Conservation (phyloP, 2,888 invertebrate species). For the Pollenia angustigena region DNA sequence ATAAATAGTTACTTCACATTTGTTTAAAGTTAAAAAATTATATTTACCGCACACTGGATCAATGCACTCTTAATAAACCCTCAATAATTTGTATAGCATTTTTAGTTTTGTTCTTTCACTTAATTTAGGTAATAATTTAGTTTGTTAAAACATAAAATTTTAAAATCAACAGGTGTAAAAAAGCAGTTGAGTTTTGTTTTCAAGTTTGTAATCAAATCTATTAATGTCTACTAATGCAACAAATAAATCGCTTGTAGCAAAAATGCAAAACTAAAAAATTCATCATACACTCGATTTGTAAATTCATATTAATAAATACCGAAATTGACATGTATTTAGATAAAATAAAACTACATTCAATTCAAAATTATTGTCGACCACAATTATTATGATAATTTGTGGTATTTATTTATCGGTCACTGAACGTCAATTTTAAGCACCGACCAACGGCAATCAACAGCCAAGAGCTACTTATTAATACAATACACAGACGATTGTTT, state of each 20-base stretch:
- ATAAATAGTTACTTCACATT: background rate
- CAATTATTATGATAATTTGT: constrained; percentile 70
- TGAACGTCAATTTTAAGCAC: constrained; percentile 55
- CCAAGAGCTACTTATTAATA: background rate
- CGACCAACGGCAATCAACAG: constrained; percentile 15
- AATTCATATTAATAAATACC: constrained; percentile 3
- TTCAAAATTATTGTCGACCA: constrained; percentile 57
- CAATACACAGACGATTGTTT: background rate
- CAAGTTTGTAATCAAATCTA: constrained; percentile 59
- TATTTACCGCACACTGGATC: constrained; percentile 7
- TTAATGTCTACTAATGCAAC: no score
- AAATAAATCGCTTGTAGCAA: no score
- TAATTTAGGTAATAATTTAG: background rate
- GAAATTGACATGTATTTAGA: constrained; percentile 39
- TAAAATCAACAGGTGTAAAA: constrained; percentile 47
- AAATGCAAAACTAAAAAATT: constrained; percentile 19
- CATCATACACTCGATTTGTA: background rate
- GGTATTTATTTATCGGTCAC: constrained; percentile 71
- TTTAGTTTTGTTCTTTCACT: background rate
- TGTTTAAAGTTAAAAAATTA: background rate
- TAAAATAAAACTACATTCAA: constrained; percentile 20
- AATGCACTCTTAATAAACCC: constrained; percentile 6
- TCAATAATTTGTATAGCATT: background rate
- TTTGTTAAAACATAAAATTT: constrained; percentile 7
- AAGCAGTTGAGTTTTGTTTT: background rate